phyloP scores from a whole-genome alignment of 2,888 invertebrate species.

The Oxyscelio sp. region DNA sequence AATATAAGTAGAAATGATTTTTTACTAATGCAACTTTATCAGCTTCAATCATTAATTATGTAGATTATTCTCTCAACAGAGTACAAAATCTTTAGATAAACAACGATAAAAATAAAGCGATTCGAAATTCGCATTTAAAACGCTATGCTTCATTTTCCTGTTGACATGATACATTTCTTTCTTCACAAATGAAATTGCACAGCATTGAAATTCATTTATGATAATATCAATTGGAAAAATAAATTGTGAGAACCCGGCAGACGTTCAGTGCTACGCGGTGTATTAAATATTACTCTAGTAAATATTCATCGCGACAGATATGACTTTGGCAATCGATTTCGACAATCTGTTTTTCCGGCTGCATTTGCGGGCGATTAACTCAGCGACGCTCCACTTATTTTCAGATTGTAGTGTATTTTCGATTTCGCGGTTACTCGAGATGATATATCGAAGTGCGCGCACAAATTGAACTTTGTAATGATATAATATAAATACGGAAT shows the following conservation, averaged over 20 bases:
- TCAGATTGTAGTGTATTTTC: slow-evolving; percentile 35
- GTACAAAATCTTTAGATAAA: neutral
- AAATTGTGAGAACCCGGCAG: slow-evolving; percentile 32
- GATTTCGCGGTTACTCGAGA: slow-evolving; percentile 25
- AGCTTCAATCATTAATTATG: neutral
- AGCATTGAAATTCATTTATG: slow-evolving; percentile 71
- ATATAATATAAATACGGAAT: slow-evolving; percentile 41
- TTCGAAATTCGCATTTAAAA: slow-evolving; percentile 30
- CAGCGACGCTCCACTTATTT: slow-evolving; percentile 44
- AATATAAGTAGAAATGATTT: no score
- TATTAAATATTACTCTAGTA: slow-evolving; percentile 67
- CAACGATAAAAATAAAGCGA: slow-evolving; percentile 21
- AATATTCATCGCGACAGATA: slow-evolving; percentile 60
- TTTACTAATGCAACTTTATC: neutral
- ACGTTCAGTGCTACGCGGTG: slow-evolving; percentile 10
- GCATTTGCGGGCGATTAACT: slow-evolving; percentile 67
- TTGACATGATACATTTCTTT: slow-evolving; percentile 21
- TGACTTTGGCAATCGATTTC: slow-evolving; percentile 65
- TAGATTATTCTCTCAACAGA: neutral
- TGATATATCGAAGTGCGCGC: slow-evolving; percentile 40
- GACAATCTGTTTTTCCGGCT: slow-evolving; percentile 63
- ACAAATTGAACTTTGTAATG: slow-evolving; percentile 46
- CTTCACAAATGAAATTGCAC: slow-evolving; percentile 29
- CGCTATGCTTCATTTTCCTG: slow-evolving; percentile 32
- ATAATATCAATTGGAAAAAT: slow-evolving; percentile 66